Evolutionary conservation across 1,140 invertebrate genomes (phyloP).

Genomic region (Camponotus vicinus): DNA sequence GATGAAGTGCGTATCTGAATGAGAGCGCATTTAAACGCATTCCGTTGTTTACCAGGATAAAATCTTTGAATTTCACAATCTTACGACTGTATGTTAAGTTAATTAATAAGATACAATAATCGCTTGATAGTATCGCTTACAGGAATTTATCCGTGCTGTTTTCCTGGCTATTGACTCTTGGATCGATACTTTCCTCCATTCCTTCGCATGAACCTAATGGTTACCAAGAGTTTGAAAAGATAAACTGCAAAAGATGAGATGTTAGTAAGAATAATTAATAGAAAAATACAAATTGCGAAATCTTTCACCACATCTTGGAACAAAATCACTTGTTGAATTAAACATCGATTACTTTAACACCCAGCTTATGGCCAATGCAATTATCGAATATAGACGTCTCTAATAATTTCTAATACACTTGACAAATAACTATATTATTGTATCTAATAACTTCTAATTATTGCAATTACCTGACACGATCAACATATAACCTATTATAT

Average conservation of each 20-base stretch:
- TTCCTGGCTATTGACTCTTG: slow-evolving; percentile 40
- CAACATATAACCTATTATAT: neutral
- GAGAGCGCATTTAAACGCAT: neutral
- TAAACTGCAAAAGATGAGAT: neutral
- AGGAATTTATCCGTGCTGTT: slow-evolving; percentile 36
- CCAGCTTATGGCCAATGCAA: neutral
- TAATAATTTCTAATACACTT: slow-evolving; percentile 40
- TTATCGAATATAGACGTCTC: neutral
- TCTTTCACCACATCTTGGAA: neutral
- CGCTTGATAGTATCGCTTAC: neutral
- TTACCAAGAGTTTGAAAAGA: slow-evolving; percentile 23
- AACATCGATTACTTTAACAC: slow-evolving; percentile 4
- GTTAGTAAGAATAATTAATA: neutral
- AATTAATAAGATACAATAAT: slow-evolving; percentile 48
- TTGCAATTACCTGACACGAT: slow-evolving; percentile 10
- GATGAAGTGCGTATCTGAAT: neutral
- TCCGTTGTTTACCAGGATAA: neutral
- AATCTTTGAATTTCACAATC: slow-evolving; percentile 2
- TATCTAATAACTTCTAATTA: slow-evolving; percentile 29
- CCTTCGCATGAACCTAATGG: neutral
- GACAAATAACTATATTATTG: slow-evolving; percentile 21
- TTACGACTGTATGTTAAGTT: neutral
- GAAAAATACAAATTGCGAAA: neutral
- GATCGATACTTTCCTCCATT: slow-evolving; percentile 12
- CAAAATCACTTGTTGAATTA: neutral